Conservation (phyloP, 2,888 invertebrate species). For the Andrena marginata region DNA sequence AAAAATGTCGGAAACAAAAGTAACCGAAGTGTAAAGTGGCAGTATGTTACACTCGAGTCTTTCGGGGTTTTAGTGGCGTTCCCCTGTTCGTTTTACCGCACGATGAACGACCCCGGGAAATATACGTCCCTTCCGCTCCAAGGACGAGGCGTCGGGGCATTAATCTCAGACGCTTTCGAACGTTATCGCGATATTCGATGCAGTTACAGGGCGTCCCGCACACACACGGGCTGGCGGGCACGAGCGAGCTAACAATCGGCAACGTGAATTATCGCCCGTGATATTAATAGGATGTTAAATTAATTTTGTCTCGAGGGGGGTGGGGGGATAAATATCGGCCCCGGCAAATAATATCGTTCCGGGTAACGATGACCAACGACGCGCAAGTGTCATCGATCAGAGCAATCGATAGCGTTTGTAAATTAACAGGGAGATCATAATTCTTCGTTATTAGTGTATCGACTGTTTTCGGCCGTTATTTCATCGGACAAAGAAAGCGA, state of each 20-base stretch:
- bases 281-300: constrained; percentile 57
- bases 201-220: background rate
- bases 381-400: constrained; percentile 49
- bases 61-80: constrained; percentile 1
- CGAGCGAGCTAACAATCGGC: constrained; percentile 21
- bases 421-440: constrained; percentile 31
- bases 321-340: constrained; percentile 36
- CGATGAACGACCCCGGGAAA: constrained; percentile 16
- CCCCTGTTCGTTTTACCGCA: constrained; percentile 9
- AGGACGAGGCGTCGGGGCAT: constrained; percentile 20
- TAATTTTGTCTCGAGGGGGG: constrained; percentile 41
- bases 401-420: constrained; percentile 37
- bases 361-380: constrained; percentile 54
- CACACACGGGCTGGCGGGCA: background rate
- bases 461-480: constrained; percentile 19
- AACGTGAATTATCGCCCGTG: constrained; percentile 38
- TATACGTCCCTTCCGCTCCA: background rate
- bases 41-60: constrained; percentile 20
- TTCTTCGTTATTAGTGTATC: constrained; percentile 39
- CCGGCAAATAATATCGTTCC: constrained; percentile 43
- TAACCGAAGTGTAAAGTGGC: constrained; percentile 39
- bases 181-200: constrained; percentile 19
- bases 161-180: constrained; percentile 38
- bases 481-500: background rate
- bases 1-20: constrained; percentile 30